Percentiles rank a stretch among this genome's conserved stretches.
phyloP scores from a whole-genome alignment of 2,113 vertebrate genomes.

The Carassius auratus region DNA sequence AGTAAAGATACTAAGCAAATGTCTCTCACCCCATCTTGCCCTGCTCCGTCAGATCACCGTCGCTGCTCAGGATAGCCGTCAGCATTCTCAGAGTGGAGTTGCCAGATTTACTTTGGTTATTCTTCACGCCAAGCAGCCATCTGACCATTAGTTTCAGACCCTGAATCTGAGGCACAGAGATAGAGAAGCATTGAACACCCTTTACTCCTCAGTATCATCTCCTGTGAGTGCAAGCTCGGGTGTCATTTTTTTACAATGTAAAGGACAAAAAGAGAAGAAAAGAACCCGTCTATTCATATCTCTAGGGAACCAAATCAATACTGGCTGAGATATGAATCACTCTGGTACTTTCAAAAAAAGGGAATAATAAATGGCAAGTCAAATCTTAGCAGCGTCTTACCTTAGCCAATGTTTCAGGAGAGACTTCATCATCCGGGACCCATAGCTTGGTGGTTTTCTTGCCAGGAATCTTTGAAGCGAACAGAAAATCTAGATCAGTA shows the following conservation, averaged over 20 bases:
- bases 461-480: constrained; percentile 85
- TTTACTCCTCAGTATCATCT: neutral
- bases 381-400: constrained; percentile 68
- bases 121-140: constrained; percentile 97
- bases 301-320: neutral
- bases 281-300: neutral
- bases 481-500: constrained; percentile 28
- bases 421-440: constrained; percentile 98
- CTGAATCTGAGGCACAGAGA: constrained; percentile 83
- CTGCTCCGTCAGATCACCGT: constrained; percentile 97
- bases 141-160: constrained; percentile 99
- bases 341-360: neutral
- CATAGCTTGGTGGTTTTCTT: constrained; percentile 99
- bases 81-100: constrained; percentile 95
- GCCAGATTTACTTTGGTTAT: constrained; percentile 98
- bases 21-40: constrained; percentile 90
- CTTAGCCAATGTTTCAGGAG: constrained; percentile 94
- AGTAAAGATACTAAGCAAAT: neutral
- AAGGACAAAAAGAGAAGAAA: neutral
- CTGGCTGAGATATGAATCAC: neutral
- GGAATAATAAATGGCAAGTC: constrained; percentile 15
- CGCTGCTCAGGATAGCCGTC: constrained; percentile 95
- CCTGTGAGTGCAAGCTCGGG: neutral
- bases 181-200: neutral
- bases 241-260: neutral